phyloP scores from a whole-genome alignment of 2,888 invertebrate genomes.

The Lucinisca nassula region DNA sequence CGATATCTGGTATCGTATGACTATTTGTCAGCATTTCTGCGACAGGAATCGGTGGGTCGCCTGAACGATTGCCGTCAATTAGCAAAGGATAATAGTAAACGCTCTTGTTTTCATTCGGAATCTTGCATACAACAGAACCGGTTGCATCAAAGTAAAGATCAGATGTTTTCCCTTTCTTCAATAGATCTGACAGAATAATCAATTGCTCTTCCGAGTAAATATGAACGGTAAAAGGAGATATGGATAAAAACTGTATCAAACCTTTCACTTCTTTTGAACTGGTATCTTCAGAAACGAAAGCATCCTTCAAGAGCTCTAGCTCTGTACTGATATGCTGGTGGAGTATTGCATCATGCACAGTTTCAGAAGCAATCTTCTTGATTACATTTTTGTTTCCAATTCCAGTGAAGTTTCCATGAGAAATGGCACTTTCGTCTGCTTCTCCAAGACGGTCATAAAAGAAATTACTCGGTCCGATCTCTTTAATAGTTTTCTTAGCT shows the following conservation, averaged over 20 bases:
- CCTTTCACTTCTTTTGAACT: background rate
- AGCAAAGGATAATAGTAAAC: background rate
- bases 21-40: constrained; percentile 7
- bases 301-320: background rate
- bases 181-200: background rate
- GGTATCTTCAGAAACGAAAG: background rate
- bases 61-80: background rate
- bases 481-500: background rate
- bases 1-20: constrained; percentile 6
- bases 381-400: background rate
- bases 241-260: background rate
- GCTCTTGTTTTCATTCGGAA: background rate
- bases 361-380: background rate
- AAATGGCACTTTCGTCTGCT: background rate
- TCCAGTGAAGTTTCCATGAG: constrained; percentile 1
- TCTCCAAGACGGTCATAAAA: background rate
- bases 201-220: background rate
- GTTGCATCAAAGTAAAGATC: background rate
- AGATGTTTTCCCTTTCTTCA: background rate
- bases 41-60: constrained; percentile 7
- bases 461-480: background rate
- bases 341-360: background rate
- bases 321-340: constrained; percentile 3
- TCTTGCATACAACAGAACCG: background rate
- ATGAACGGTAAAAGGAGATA: background rate